Conservation (phyloP, 2,797 vertebrate genomes). For the Todus mexicanus region DNA sequence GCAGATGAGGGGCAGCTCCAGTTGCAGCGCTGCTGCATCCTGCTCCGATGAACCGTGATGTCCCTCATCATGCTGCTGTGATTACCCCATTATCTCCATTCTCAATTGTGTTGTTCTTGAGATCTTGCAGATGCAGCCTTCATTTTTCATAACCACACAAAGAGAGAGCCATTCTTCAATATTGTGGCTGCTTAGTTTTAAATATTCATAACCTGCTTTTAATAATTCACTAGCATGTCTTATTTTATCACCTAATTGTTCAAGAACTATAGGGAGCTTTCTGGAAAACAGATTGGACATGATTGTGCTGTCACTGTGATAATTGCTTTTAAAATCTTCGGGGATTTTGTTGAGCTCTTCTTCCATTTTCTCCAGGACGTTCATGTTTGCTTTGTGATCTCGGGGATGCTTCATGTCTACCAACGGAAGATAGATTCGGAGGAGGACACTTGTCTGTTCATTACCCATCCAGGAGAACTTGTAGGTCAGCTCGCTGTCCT, state of each 20-base stretch:
- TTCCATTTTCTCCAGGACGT: constrained; percentile 78
- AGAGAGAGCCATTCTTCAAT: not conserved
- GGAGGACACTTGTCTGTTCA: constrained; percentile 89
- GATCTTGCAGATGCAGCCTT: not conserved
- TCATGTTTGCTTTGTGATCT: constrained; percentile 89
- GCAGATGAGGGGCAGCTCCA: not conserved
- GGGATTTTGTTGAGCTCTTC: not conserved
- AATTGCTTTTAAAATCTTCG: not conserved
- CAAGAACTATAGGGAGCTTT: not conserved
- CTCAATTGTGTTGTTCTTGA: not conserved
- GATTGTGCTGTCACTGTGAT: not conserved
- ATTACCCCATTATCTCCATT: not conserved
- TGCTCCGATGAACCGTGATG: not conserved
- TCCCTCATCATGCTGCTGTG: not conserved
- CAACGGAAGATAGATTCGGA: constrained; percentile 90
- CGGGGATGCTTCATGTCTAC: constrained; percentile 89
- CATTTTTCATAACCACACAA: not conserved
- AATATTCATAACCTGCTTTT: constrained; percentile 46
- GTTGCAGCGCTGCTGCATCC: not conserved
- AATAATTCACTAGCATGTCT: constrained; percentile 46
- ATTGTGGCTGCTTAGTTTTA: not conserved
- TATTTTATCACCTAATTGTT: constrained; percentile 33
- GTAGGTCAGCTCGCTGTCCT: constrained; percentile 93
- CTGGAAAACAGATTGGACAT: not conserved
- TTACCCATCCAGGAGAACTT: constrained; percentile 90